Percentiles rank a stretch among this genome's conserved stretches.
These are phyloP conservation scores for Brenthis ino DNA, from an alignment of 2,888 invertebrate species.

Conservation along the genomic window DNA sequence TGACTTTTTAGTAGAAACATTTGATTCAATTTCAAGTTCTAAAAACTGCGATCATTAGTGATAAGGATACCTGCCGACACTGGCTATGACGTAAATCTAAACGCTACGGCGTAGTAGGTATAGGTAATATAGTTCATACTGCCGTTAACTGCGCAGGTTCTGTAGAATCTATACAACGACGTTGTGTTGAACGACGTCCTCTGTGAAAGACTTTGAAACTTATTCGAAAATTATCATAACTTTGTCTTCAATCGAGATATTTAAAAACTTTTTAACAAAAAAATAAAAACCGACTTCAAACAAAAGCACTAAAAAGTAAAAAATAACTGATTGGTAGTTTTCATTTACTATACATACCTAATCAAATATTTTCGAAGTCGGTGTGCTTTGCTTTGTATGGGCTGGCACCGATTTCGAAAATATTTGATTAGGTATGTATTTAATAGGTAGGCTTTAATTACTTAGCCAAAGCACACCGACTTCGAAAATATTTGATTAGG, in stretches of 20 bases:
- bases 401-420: too few species aligned
- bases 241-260: conserved; percentile 20
- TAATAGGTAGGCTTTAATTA: too few species aligned
- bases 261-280: too few species aligned
- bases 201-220: conserved; percentile 35
- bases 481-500: too few species aligned
- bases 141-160: conserved; percentile 32
- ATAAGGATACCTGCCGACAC: background rate
- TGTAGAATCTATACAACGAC: conserved; percentile 22
- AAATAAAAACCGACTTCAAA: too few species aligned
- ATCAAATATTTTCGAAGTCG: too few species aligned
- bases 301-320: too few species aligned
- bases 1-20: background rate
- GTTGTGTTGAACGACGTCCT: conserved; percentile 31
- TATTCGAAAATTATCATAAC: conserved; percentile 29
- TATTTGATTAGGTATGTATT: too few species aligned
- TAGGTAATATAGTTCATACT: conserved; percentile 2
- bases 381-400: too few species aligned
- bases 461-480: too few species aligned
- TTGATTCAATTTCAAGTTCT: background rate
- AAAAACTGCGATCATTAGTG: background rate
- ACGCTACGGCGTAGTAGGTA: conserved; percentile 20
- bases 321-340: too few species aligned
- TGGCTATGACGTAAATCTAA: conserved; percentile 19
- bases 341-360: too few species aligned